Base-by-base conservation (phyloP, 2,113 vertebrate genomes). In the Anguilla rostrata region DNA sequence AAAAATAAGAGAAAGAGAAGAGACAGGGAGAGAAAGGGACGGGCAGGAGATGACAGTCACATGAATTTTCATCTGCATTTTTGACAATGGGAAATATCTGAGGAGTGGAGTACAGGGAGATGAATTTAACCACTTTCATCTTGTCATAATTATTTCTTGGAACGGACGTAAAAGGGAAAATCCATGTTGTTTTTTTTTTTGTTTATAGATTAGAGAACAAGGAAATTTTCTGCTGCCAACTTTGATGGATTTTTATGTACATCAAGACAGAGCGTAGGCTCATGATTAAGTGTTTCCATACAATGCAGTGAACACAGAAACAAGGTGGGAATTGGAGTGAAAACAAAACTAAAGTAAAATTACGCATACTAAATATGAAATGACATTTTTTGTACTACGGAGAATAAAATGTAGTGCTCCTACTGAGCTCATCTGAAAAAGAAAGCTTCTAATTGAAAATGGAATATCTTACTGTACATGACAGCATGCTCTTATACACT, bases 201-300 rank as follows among this genome's bases (percentile, higher is more conserved):
- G 39, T 46, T 75, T 84, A 78, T 75, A 40, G 71, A 84, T 84
- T 84, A 84, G 20, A 84, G 20, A 84, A 71, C 63, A 66, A 41
- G 63, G 39, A 43, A 18, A 84, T 40, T 26, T 41, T 75, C 40
- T n/a, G 18, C 39, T 84, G 39, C 63, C 63, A 71, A 46, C 14
- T 75, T 40, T 84, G 83, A 71, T 84, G 83, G 57, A 18, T 41
- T 78, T 84, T 84, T 46, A 83, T 83, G 46, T 56, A 56, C n/a
- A 83, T 56, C n/a, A 29, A 83, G 81, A 41, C 43, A 3, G 43
- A 83, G 49, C 3, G n/a, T 39, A 18, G 7, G 53, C 46, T 56
- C 6, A 56, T 39, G 53, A 82, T 49, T 46, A 49, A 53, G 43
- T 15, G 43, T 53, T 83, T 39, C 39, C 56, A 39, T 63, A 83